A percentile compares a stretch with the other conserved stretches of the same genome.
Conservation (phyloP, 2,888 invertebrate species). For the Leucoma salicis region DNA sequence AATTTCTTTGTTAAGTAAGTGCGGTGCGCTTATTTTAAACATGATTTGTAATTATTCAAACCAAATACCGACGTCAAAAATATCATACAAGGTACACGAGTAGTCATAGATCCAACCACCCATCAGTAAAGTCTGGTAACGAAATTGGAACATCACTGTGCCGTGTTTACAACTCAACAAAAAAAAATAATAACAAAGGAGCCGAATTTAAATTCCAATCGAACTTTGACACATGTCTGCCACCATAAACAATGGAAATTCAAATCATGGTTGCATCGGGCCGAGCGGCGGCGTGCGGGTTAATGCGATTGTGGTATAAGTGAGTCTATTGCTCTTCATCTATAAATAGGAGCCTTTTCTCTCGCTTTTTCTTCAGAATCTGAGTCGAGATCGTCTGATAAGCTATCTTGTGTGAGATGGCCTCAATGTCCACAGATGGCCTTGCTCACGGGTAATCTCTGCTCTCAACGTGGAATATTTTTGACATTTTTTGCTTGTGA, state of each 20-base stretch:
- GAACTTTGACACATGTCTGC: slow-evolving; percentile 83
- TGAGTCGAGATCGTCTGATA: slow-evolving; percentile 76
- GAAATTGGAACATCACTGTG: slow-evolving; percentile 80
- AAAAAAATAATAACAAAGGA: slow-evolving; percentile 76
- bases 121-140: slow-evolving; percentile 67
- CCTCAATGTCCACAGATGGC: slow-evolving; percentile 82
- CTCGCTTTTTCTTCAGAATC: slow-evolving; percentile 78
- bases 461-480: slow-evolving; percentile 65
- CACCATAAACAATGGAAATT: slow-evolving; percentile 82
- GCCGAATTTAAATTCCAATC: slow-evolving; percentile 82
- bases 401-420: slow-evolving; percentile 78
- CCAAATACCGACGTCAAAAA: slow-evolving; percentile 75
- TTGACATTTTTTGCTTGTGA: slow-evolving; percentile 72
- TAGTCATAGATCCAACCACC: slow-evolving; percentile 74
- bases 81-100: slow-evolving; percentile 60
- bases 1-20: slow-evolving; percentile 29
- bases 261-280: slow-evolving; percentile 77
- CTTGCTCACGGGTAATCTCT: slow-evolving; percentile 75
- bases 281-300: slow-evolving; percentile 44
- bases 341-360: slow-evolving; percentile 80
- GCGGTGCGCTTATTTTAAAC: slow-evolving; percentile 42
- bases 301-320: slow-evolving; percentile 77
- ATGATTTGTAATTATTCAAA: slow-evolving; percentile 78
- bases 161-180: slow-evolving; percentile 81
- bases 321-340: slow-evolving; percentile 69